Base-by-base conservation (phyloP, 2,113 vertebrate species). In the Planiliza haematocheilus region DNA sequence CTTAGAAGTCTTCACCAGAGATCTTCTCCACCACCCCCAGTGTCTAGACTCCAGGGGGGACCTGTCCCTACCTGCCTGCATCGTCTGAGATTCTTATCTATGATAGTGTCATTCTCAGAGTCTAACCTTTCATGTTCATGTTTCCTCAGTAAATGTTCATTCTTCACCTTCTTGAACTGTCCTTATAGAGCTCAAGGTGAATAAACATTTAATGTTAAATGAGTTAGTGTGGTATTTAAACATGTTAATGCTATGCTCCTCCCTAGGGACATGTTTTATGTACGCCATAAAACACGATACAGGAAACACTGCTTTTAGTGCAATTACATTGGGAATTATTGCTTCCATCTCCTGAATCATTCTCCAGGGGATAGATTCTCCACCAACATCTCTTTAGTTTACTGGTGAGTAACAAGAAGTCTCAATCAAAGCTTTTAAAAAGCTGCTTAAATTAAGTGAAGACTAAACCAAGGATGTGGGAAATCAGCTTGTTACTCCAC, bases 361-460 rank as follows among this genome's bases (percentile, higher is more conserved):
- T 24, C 21, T 13, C 41, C 46, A 20, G 3, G 16, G n/a, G 21
- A 45, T 18, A 51, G 18, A 38, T 45, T 10, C 18, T 63, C 18
- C 7, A 43, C 38, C 24, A 55, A 5, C 18, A 57, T 66, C 9
- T 13, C 36, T 11, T 46, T 12, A 17, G 16, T 63, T 74, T 8
- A 61, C 12, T 17, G 10, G 9, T 59, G 13, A 6, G 17, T 38
- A 34, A 45, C 18, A 53, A 39, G 18, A 30, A 52, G 45, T 43
- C 38, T 63, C 38, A 48, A 18, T 60, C 8, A 51, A 39, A 12
- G 7, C 1, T 55, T 36, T 46, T 48, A 51, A 30, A 51, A 30
- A 80, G 64, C 39, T 20, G 5, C 12, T 39, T 69, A 30, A 81
- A 48, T 56, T 45, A 55, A 42, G 7, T 42, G 37, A 39, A 10